These are phyloP conservation scores for Noctua janthina DNA, from an alignment of 2,888 invertebrate species.

Conservation along the genomic window DNA sequence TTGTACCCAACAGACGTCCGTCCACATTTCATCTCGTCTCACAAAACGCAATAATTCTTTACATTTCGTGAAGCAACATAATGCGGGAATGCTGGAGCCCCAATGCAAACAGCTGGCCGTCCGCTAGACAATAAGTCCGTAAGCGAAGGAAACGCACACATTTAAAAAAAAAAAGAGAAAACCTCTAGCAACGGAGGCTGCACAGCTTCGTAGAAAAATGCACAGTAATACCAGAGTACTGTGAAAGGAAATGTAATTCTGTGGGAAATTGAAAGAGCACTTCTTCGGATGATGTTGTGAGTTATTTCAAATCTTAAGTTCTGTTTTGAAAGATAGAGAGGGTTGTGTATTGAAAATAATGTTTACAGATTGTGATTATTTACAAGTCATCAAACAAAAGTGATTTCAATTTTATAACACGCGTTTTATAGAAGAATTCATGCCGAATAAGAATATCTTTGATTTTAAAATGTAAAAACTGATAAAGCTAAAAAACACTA, in stretches of 20 bases:
- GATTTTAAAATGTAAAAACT: background rate
- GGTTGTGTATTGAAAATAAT: conserved; percentile 12
- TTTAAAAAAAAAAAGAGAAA: conserved; percentile 53
- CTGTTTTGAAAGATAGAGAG: background rate
- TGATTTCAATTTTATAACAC: background rate
- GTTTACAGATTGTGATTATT: background rate
- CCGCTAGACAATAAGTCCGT: conserved; percentile 76
- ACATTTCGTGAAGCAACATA: conserved; percentile 58
- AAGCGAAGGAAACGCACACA: conserved; percentile 71
- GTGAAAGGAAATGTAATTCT: conserved; percentile 43
- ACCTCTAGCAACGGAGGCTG: conserved; percentile 36
- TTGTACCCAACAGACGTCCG: conserved; percentile 3
- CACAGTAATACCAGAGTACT: conserved; percentile 55
- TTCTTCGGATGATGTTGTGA: conserved; percentile 4
- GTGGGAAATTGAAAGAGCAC: conserved; percentile 29
- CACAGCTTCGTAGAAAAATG: conserved; percentile 46
- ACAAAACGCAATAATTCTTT: conserved; percentile 43
- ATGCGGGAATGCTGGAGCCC: conserved; percentile 77
- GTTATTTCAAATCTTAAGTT: conserved; percentile 2
- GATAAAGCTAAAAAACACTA: background rate
- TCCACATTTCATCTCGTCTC: conserved; percentile 35
- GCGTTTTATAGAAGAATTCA: background rate
- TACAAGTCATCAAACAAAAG: background rate
- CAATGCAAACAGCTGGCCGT: conserved; percentile 75
- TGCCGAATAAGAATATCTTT: background rate